A percentile compares a stretch with the other conserved stretches of the same genome.
Conservation (phyloP, 35 echinoderm and acorn worm genomes). For the Anneissia japonica region DNA sequence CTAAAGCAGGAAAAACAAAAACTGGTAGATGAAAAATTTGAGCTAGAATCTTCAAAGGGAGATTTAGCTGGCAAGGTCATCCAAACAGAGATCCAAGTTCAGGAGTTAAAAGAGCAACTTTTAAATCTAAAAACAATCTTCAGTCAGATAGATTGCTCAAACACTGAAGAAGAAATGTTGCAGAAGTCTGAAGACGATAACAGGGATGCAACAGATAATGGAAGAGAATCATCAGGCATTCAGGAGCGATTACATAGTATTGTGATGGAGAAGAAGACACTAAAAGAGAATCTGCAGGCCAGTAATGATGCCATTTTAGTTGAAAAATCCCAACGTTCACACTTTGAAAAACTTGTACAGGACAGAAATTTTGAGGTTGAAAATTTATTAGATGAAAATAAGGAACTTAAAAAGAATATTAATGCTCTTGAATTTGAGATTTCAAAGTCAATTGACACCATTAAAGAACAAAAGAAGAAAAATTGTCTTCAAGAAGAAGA, state of each 20-base stretch:
- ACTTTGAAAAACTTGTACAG: not conserved
- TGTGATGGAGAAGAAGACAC: not conserved
- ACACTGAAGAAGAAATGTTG: not conserved
- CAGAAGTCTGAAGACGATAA: not conserved
- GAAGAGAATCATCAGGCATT: not conserved
- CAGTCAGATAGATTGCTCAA: not conserved
- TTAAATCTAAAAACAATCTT: not conserved
- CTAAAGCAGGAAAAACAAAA: not conserved
- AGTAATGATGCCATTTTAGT: not conserved
- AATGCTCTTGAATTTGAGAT: not conserved
- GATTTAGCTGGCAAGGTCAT: not conserved
- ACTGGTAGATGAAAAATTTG: not conserved
- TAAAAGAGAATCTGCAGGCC: not conserved
- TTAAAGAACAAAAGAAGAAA: not conserved
- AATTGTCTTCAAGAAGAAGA: not conserved
- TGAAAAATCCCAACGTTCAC: not conserved
- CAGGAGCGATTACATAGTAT: not conserved
- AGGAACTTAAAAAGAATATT: slow-evolving; percentile 15
- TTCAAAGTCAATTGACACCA: not conserved
- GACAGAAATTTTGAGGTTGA: not conserved
- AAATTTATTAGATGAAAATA: not conserved
- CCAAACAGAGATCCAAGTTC: not conserved
- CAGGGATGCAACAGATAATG: not conserved
- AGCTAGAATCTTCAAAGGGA: not conserved
- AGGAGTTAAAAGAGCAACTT: not conserved